Percentiles rank a stretch among this genome's conserved stretches.
phyloP scores from a whole-genome alignment of 2,113 vertebrate species.

The Petrocephalus zakoni region DNA sequence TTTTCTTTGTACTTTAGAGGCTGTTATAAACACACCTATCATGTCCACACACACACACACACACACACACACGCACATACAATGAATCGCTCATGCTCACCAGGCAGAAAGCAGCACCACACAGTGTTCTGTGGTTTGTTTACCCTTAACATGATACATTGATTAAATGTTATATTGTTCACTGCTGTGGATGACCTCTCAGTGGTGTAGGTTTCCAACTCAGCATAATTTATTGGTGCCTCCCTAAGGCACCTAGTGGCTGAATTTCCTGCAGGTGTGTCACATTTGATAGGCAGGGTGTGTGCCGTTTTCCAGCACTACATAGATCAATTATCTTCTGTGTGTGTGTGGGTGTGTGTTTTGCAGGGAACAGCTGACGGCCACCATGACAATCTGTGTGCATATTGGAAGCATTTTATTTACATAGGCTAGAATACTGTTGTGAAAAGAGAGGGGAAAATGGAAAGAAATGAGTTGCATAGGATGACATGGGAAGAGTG shows the following conservation, averaged over 20 bases:
- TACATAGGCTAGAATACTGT: not conserved
- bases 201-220: not conserved
- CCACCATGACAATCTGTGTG: not conserved
- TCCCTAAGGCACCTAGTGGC: not conserved
- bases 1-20: not conserved
- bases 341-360: not conserved
- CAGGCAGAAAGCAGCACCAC: not conserved
- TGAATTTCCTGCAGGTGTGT: conserved; percentile 3
- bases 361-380: not conserved
- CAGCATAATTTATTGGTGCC: not conserved
- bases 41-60: not conserved
- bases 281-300: not conserved
- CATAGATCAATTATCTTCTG: not conserved
- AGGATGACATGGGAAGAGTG: conserved; percentile 4
- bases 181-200: not conserved
- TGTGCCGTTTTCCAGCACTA: not conserved
- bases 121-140: not conserved
- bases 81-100: too few relatives aligned
- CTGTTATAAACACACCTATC: not conserved
- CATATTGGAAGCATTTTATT: not conserved
- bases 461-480: not conserved
- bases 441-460: not conserved
- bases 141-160: not conserved
- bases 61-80: not conserved
- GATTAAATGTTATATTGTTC: not conserved